phyloP scores from a whole-genome alignment of 2,888 invertebrate species.

The Acleris literana region DNA sequence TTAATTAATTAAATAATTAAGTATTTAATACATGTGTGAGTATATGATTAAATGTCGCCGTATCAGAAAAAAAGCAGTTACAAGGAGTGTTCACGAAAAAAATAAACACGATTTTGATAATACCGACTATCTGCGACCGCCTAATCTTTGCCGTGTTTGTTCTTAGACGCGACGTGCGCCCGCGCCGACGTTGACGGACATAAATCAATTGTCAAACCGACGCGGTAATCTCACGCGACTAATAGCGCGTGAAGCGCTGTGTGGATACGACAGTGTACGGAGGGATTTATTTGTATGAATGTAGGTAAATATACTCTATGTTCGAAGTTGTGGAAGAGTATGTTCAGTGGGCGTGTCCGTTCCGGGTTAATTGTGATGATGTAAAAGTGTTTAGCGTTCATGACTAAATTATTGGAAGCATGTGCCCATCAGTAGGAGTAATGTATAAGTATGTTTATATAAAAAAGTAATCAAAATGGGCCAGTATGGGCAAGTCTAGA shows the following conservation, averaged over 20 bases:
- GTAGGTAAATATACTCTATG: background rate
- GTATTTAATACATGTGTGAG: too few relatives aligned
- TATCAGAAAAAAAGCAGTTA: too few relatives aligned
- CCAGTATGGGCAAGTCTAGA: too few relatives aligned
- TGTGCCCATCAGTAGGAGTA: too few relatives aligned
- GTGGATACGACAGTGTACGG: conserved; percentile 52
- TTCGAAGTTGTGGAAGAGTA: background rate
- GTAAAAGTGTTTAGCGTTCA: too few relatives aligned
- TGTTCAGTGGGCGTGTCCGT: background rate
- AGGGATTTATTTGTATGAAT: background rate
- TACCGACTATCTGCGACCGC: background rate
- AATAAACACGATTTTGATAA: too few relatives aligned
- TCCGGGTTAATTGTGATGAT: background rate
- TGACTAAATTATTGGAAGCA: too few relatives aligned
- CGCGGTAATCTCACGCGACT: conserved; percentile 72
- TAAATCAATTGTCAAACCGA: conserved; percentile 82
- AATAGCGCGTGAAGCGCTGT: conserved; percentile 59
- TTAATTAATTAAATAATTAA: too few relatives aligned
- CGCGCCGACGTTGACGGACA: conserved; percentile 79
- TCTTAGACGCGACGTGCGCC: conserved; percentile 59
- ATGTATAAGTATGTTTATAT: too few relatives aligned
- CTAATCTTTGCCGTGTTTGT: conserved; percentile 58
- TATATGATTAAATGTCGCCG: too few relatives aligned
- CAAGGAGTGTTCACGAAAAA: too few relatives aligned
- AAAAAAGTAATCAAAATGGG: too few relatives aligned